A percentile compares a stretch with the other conserved stretches of the same genome.
These are phyloP conservation scores for Chiloscyllium punctatum DNA, from an alignment of 2,797 vertebrate genomes.

Conservation along the genomic window DNA sequence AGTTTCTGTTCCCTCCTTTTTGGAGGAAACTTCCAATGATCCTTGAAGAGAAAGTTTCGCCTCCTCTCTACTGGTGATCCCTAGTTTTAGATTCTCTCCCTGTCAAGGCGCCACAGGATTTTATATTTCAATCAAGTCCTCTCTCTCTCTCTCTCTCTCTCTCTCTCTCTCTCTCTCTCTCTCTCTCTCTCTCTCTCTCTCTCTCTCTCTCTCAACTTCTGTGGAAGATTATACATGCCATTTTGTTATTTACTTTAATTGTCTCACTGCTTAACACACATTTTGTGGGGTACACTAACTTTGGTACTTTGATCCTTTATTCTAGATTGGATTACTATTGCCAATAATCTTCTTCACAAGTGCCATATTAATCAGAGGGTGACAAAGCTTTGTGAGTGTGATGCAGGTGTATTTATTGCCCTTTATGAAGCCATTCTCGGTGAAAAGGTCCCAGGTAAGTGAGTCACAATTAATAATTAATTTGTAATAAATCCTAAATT, in stretches of 20 bases:
- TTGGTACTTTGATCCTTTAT: not conserved
- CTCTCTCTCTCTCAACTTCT: not conserved
- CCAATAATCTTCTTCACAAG: constrained; percentile 77
- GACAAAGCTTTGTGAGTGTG: constrained; percentile 71
- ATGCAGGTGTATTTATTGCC: constrained; percentile 71
- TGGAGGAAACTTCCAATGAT: too few species aligned
- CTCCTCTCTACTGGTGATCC: too few species aligned
- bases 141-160: too few species aligned
- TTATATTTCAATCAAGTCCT: too few species aligned
- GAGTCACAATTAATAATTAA: not conserved
- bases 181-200: too few species aligned
- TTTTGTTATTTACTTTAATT: not conserved
- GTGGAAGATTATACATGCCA: not conserved
- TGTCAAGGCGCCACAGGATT: too few species aligned
- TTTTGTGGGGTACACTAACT: not conserved
- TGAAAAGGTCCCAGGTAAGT: constrained; percentile 85
- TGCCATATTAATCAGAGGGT: constrained; percentile 71
- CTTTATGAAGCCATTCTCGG: constrained; percentile 83
- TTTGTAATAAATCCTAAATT: not conserved
- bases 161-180: too few species aligned
- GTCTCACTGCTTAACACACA: constrained; percentile 11
- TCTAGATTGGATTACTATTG: constrained; percentile 79
- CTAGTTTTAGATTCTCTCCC: too few species aligned
- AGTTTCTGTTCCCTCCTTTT: too few species aligned
- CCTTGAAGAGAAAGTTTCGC: too few species aligned